phyloP scores from a whole-genome alignment of 2,888 invertebrate species.

The Sipha maydis region DNA sequence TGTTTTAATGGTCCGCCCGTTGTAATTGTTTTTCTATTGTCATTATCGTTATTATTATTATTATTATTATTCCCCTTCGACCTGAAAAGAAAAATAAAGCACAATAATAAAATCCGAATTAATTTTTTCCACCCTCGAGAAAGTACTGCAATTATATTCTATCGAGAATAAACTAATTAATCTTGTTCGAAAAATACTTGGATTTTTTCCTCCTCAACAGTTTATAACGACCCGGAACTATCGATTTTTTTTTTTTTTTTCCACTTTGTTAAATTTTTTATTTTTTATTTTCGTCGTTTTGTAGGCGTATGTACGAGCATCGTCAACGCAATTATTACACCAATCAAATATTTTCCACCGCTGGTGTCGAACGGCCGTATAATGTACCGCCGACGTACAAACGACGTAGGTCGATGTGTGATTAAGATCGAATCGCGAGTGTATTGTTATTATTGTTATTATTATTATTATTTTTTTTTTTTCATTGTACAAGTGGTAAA shows the following conservation, averaged over 20 bases:
- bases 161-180: slow-evolving; percentile 41
- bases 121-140: neutral
- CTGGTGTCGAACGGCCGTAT: neutral
- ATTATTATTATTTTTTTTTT: too few relatives aligned
- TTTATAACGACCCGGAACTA: slow-evolving; percentile 9
- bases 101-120: slow-evolving; percentile 41
- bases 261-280: neutral
- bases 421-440: too few relatives aligned
- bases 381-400: too few relatives aligned
- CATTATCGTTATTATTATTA: neutral
- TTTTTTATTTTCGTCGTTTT: neutral
- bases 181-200: slow-evolving; percentile 42
- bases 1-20: slow-evolving; percentile 28
- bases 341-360: too few relatives aligned
- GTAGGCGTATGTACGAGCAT: neutral
- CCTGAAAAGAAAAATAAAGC: neutral
- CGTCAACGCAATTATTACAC: neutral
- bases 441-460: too few relatives aligned
- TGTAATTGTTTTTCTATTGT: slow-evolving; percentile 1
- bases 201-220: neutral
- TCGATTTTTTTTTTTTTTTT: slow-evolving; percentile 3
- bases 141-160: slow-evolving; percentile 20
- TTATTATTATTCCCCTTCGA: slow-evolving; percentile 17
- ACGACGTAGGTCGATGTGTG: too few relatives aligned
- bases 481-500: too few relatives aligned